Conservation (phyloP, 2,888 invertebrate species). For the Electrophaes corylata region DNA sequence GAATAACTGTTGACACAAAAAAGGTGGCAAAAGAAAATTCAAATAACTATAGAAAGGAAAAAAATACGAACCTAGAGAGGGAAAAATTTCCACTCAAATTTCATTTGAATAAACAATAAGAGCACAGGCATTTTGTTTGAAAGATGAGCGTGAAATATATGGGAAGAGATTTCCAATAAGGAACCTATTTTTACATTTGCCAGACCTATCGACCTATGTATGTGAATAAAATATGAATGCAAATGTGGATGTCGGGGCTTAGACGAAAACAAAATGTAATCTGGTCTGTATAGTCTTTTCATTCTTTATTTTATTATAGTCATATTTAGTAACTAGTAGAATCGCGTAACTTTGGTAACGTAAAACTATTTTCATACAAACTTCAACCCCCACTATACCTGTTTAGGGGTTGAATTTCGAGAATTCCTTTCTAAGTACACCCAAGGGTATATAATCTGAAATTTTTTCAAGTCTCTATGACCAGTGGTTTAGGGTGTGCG, state of each 20-base stretch:
- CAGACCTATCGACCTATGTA: constrained; percentile 44
- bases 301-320: not conserved
- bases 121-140: constrained; percentile 39
- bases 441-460: no score
- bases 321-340: no score
- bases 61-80: constrained; percentile 5
- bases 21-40: constrained; percentile 15
- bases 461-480: no score
- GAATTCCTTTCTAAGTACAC: no score
- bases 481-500: no score
- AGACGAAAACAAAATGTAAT: not conserved
- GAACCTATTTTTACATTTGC: constrained; percentile 50
- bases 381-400: no score
- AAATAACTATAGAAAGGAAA: not conserved
- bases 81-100: constrained; percentile 15
- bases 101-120: constrained; percentile 38
- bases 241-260: constrained; percentile 44
- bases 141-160: constrained; percentile 39
- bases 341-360: no score
- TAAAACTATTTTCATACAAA: no score
- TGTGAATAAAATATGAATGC: constrained; percentile 63
- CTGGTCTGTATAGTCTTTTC: not conserved
- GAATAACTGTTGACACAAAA: constrained; percentile 16
- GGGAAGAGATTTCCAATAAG: constrained; percentile 46
- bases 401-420: no score